These are phyloP conservation scores for Lophius piscatorius DNA, from an alignment of 2,113 vertebrate species.

Conservation along the genomic window DNA sequence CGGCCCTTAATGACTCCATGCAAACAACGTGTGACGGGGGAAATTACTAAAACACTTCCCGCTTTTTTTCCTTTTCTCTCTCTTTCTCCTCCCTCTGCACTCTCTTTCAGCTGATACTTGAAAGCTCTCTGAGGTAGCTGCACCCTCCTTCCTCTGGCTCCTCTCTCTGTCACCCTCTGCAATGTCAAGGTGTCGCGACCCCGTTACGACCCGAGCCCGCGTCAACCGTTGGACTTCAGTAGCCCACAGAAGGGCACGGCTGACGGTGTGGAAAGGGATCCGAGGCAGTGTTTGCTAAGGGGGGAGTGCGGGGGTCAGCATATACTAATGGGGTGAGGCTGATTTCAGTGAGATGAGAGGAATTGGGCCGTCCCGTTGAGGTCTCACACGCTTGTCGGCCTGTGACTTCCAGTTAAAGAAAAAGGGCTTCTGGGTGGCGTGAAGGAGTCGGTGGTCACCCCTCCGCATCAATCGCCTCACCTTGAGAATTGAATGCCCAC, in stretches of 20 bases:
- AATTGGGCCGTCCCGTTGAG: conserved; percentile 59
- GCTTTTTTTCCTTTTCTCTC: conserved; percentile 2
- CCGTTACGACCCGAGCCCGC: conserved; percentile 58
- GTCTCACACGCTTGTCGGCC: conserved; percentile 63
- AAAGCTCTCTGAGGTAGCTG: conserved; percentile 56
- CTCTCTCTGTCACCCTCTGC: conserved; percentile 77
- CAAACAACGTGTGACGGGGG: conserved; percentile 76
- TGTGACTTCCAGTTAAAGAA: conserved; percentile 59
- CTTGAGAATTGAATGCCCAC: conserved; percentile 72
- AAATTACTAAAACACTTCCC: conserved; percentile 73
- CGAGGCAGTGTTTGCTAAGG: neutral
- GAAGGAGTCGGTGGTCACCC: conserved; percentile 65
- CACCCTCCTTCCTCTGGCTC: conserved; percentile 65
- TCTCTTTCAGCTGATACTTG: conserved; percentile 69
- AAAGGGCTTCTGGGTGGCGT: conserved; percentile 68
- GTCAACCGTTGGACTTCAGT: conserved; percentile 35
- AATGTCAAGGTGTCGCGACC: conserved; percentile 75
- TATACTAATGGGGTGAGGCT: conserved; percentile 71
- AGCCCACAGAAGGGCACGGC: conserved; percentile 35
- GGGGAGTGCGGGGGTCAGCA: conserved; percentile 36
- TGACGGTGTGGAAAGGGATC: conserved; percentile 54
- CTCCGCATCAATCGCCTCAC: conserved; percentile 72
- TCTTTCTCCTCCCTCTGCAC: conserved; percentile 13
- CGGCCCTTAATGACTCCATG: conserved; percentile 76
- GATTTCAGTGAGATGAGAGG: conserved; percentile 72